phyloP scores from a whole-genome alignment of 2,888 invertebrate genomes.

The Bombylius discolor region DNA sequence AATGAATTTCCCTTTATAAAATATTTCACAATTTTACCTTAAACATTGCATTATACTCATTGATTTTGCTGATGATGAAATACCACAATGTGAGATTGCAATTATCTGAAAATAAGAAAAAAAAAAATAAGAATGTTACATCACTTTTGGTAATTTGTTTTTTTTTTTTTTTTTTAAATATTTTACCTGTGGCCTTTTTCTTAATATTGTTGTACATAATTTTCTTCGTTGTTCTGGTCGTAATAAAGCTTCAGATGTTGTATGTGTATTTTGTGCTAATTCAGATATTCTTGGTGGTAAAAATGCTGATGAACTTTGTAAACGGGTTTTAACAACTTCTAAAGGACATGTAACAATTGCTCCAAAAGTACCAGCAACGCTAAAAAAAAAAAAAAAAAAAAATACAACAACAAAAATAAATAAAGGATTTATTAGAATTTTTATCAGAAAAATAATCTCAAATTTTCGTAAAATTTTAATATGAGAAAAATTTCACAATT shows the following conservation, averaged over 20 bases:
- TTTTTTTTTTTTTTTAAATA: background rate
- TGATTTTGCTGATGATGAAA: conserved; percentile 40
- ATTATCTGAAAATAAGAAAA: conserved; percentile 25
- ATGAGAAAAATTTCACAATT: background rate
- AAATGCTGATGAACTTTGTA: conserved; percentile 78
- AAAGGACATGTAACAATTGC: conserved; percentile 95
- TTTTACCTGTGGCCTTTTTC: conserved; percentile 56
- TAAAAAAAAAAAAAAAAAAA: conserved; percentile 38
- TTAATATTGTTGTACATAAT: conserved; percentile 58
- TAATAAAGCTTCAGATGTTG: conserved; percentile 39
- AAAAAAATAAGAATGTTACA: background rate
- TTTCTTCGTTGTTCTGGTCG: conserved; percentile 52
- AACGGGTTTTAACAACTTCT: conserved; percentile 93
- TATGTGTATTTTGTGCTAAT: conserved; percentile 27
- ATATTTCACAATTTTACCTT: conserved; percentile 38
- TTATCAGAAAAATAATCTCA: no score
- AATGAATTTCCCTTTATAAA: no score
- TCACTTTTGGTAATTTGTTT: no score
- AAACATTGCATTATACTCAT: conserved; percentile 74
- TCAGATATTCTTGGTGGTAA: conserved; percentile 38
- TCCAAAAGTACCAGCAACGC: conserved; percentile 91
- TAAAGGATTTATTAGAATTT: no score
- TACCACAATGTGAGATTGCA: conserved; percentile 53
- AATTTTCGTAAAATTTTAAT: no score
- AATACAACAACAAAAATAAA: background rate